Percentiles rank a stretch among this genome's conserved stretches.
Conservation (phyloP, 2,797 vertebrate species). For the Periparus ater region DNA sequence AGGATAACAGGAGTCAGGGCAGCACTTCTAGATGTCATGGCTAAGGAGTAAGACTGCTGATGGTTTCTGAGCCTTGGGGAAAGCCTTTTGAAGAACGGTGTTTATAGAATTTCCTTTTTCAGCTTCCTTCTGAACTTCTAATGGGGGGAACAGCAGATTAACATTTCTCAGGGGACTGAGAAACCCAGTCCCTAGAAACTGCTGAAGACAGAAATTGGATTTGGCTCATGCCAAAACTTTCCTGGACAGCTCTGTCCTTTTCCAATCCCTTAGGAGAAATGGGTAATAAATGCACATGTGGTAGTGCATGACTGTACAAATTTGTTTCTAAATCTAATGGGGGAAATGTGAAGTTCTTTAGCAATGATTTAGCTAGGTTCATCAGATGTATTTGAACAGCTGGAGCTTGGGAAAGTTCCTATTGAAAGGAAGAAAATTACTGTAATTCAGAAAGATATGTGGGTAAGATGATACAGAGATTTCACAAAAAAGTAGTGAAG, state of each 20-base stretch:
- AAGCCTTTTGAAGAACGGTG: background rate
- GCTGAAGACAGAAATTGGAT: background rate
- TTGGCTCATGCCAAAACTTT: background rate
- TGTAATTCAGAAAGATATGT: background rate
- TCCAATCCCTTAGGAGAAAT: background rate
- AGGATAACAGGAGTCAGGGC: background rate
- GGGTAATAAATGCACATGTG: background rate
- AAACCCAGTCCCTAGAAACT: background rate
- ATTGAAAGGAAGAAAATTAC: background rate
- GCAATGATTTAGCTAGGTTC: background rate
- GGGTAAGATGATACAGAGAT: background rate
- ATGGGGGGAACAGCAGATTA: background rate
- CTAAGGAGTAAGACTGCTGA: background rate
- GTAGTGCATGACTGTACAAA: background rate
- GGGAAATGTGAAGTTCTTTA: background rate
- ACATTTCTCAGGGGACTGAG: background rate
- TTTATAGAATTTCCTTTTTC: background rate
- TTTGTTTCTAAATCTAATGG: background rate
- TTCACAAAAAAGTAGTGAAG: background rate
- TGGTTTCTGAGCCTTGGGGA: background rate
- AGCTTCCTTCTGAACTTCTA: background rate
- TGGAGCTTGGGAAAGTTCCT: background rate
- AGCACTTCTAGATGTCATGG: background rate
- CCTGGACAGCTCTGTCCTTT: background rate
- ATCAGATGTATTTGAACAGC: background rate